Base-by-base conservation (phyloP, 2,888 invertebrate species). In the Thelaira solivaga region DNA sequence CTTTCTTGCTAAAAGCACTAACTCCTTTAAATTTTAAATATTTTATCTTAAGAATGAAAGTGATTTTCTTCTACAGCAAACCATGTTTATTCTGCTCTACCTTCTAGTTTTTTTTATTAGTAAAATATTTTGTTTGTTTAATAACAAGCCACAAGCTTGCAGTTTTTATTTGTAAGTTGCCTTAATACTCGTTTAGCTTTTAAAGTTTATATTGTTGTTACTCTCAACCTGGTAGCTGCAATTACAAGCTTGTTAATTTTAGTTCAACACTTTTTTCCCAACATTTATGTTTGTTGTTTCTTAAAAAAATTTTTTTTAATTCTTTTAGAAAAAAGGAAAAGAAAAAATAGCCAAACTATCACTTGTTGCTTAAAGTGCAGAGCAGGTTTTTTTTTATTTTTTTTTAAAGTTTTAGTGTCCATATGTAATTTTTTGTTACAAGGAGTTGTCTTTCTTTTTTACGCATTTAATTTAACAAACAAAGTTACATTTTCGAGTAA, bases 381-480 rank as follows among this genome's bases (percentile, higher is more conserved):
- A 36, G n/a, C n/a, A n/a, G n/a, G n/a, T n/a, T 34, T 34, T n/a
- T n/a, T 34, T 34, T 34, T n/a, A 34, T 34, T 34, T 34, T 2
- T 1, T 11, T 13, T 16, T n/a, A n/a, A n/a, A n/a, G n/a, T n/a
- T n/a, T n/a, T n/a, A n/a, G 4, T 16, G n/a, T 39, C 13, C 1
- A 13, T n/a, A 7, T 39, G n/a, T 13, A 13, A 13, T 61, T 57
- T 26, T 43, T 39, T 49, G 11, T 36, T 29, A 74, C 61, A 41
- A 62, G 47, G 4, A 55, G 36, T 62, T 43, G 61, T 34, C 34
- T 47, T 62, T 34, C 57, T 36, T 26, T 64, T 69, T 74, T 69
- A 74, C 78, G 78, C 78, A 74, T 78, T 78, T 78, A 69, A 78
- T 78, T 74, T 69, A 69, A 69, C 59, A n/a, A n/a, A n/a, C n/a